A percentile compares a stretch with the other conserved stretches of the same genome.
Evolutionary conservation across 2,888 invertebrate genomes (phyloP).

Genomic region (Auanema freiburgensis): DNA sequence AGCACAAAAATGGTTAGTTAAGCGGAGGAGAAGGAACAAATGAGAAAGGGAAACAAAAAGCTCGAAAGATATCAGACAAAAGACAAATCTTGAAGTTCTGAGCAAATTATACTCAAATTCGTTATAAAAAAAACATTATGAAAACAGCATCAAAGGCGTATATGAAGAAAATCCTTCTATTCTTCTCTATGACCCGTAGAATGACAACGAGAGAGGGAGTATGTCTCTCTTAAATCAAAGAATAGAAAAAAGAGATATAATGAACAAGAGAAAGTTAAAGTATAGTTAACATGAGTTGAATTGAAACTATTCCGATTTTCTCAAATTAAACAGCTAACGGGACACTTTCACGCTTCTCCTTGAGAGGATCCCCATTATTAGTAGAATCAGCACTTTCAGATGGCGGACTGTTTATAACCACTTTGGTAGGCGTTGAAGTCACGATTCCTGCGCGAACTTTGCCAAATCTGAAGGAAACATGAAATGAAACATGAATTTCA

Average conservation of each 20-base stretch:
- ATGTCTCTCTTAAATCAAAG: too few species aligned
- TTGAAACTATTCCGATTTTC: too few species aligned
- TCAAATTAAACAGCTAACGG: neutral
- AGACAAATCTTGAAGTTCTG: too few species aligned
- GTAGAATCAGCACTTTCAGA: slow-evolving; percentile 17
- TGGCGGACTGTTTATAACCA: slow-evolving; percentile 23
- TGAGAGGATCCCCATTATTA: slow-evolving; percentile 16
- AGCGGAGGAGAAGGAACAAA: too few species aligned
- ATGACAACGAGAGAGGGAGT: too few species aligned
- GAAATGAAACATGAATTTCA: neutral
- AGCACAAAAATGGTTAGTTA: too few species aligned
- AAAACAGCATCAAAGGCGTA: slow-evolving; percentile 2
- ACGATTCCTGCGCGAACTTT: slow-evolving; percentile 9
- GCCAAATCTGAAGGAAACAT: slow-evolving; percentile 12
- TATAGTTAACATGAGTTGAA: too few species aligned
- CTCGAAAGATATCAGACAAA: too few species aligned
- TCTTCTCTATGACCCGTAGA: too few species aligned
- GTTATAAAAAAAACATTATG: neutral
- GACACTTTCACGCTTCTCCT: slow-evolving; percentile 8
- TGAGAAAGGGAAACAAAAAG: too few species aligned
- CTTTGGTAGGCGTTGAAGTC: slow-evolving; percentile 16
- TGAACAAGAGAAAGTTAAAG: too few species aligned
- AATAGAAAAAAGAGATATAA: too few species aligned
- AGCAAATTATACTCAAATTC: neutral
- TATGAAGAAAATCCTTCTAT: neutral